Evolutionary conservation across 2,113 vertebrate species (phyloP).

Genomic region (Vimba vimba): DNA sequence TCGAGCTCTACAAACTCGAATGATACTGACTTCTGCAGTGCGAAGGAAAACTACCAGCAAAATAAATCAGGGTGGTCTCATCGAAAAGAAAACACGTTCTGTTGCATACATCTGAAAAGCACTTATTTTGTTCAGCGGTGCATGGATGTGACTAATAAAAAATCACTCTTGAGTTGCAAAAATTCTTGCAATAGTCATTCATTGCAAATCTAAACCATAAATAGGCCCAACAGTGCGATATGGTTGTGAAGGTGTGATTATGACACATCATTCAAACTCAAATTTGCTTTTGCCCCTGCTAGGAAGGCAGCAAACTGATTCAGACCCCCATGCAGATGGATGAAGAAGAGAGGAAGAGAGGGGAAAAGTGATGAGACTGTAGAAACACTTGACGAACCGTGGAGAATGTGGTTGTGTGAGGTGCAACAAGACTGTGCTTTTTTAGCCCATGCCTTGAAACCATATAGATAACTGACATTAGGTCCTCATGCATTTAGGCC

Average conservation of each 20-base stretch:
- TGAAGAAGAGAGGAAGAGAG: background rate
- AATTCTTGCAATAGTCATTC: background rate
- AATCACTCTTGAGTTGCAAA: background rate
- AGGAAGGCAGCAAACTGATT: background rate
- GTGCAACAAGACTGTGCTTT: background rate
- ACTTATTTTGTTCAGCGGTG: background rate
- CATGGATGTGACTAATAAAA: background rate
- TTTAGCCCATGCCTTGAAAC: background rate
- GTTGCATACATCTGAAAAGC: background rate
- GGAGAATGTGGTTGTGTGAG: conserved; percentile 8
- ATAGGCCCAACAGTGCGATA: background rate
- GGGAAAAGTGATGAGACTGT: conserved; percentile 10
- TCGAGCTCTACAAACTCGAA: conserved; percentile 34
- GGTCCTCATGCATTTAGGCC: background rate
- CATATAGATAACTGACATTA: conserved; percentile 22
- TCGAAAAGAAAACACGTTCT: background rate
- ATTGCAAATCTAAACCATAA: background rate
- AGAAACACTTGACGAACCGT: conserved; percentile 28
- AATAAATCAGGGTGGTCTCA: background rate
- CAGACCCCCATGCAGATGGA: background rate
- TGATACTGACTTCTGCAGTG: conserved; percentile 6
- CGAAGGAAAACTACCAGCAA: background rate
- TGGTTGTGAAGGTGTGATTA: background rate
- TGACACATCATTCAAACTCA: background rate
- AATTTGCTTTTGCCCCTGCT: background rate